Percentiles rank a stretch among this genome's conserved stretches.
Conservation (phyloP, 2,888 invertebrate genomes). For the Linnaemya vulpina region DNA sequence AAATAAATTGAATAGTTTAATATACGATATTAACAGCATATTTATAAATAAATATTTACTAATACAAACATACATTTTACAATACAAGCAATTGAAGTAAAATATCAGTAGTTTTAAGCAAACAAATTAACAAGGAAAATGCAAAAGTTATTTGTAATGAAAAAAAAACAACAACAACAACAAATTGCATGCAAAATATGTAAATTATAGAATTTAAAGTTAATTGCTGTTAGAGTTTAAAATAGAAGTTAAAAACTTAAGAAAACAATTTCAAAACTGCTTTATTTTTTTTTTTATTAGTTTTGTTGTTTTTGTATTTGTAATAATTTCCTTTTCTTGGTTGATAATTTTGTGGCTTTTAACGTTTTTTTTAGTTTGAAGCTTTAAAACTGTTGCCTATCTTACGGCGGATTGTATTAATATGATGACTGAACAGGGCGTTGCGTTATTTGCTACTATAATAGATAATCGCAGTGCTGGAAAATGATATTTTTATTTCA, state of each 20-base stretch:
- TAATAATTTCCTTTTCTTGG: background rate
- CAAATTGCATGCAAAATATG: slow-evolving; percentile 26
- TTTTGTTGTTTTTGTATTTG: background rate
- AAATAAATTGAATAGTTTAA: slow-evolving; percentile 1
- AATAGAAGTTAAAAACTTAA: slow-evolving; percentile 28
- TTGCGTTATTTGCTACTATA: background rate
- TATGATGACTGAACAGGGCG: background rate
- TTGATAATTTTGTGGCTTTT: background rate
- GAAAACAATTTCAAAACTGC: background rate
- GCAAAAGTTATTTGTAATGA: too few relatives aligned
- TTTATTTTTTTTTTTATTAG: background rate
- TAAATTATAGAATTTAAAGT: slow-evolving; percentile 57
- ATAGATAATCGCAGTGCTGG: too few relatives aligned
- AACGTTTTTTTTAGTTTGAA: background rate
- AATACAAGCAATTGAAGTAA: slow-evolving; percentile 67
- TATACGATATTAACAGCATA: slow-evolving; percentile 29
- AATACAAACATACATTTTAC: slow-evolving; percentile 49
- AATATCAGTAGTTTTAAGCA: slow-evolving; percentile 64
- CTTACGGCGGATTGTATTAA: background rate
- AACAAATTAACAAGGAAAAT: slow-evolving; percentile 2
- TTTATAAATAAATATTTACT: slow-evolving; percentile 3
- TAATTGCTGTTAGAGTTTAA: slow-evolving; percentile 64
- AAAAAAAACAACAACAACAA: slow-evolving; percentile 17
- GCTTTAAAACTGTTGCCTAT: slow-evolving; percentile 6
- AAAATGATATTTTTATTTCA: too few relatives aligned